These are phyloP conservation scores for Danionella dracula DNA, from an alignment of 2,797 vertebrate genomes.

Conservation along the genomic window DNA sequence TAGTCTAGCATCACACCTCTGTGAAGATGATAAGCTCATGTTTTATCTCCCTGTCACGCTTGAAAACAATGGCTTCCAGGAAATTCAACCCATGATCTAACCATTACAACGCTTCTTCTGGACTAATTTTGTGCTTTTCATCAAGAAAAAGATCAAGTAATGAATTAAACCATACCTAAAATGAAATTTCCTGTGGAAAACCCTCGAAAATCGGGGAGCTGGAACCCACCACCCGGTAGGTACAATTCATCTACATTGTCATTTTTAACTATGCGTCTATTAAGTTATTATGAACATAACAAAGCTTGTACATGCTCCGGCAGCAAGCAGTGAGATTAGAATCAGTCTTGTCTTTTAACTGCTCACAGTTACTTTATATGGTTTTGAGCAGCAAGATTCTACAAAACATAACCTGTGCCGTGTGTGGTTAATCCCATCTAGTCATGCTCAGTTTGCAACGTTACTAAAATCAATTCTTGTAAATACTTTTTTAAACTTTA, in stretches of 20 bases:
- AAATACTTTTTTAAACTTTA: too few species aligned
- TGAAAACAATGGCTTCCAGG: slow-evolving; percentile 40
- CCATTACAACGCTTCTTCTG: neutral
- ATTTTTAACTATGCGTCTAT: neutral
- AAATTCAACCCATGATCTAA: neutral
- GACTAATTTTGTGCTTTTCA: neutral
- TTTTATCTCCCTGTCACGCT: slow-evolving; percentile 48
- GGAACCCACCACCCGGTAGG: slow-evolving; percentile 63
- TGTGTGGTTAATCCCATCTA: neutral
- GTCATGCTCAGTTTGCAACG: too few species aligned
- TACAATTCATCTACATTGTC: neutral
- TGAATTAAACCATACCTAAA: slow-evolving; percentile 31
- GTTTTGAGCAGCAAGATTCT: too few species aligned
- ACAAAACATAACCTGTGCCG: too few species aligned
- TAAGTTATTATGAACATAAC: slow-evolving; percentile 11
- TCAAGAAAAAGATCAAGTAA: neutral
- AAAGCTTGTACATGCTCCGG: neutral
- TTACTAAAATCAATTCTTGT: too few species aligned
- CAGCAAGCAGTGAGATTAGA: neutral
- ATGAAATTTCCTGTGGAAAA: slow-evolving; percentile 73
- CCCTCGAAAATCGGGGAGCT: slow-evolving; percentile 64
- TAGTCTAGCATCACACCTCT: slow-evolving; percentile 12
- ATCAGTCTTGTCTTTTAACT: too few species aligned
- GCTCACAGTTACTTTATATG: too few species aligned
- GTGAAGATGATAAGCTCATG: slow-evolving; percentile 47